Evolutionary conservation across 2,113 vertebrate species (phyloP), one percentile per base, ranked within the genome.

Genomic region (Puntigrus tetrazona): DNA sequence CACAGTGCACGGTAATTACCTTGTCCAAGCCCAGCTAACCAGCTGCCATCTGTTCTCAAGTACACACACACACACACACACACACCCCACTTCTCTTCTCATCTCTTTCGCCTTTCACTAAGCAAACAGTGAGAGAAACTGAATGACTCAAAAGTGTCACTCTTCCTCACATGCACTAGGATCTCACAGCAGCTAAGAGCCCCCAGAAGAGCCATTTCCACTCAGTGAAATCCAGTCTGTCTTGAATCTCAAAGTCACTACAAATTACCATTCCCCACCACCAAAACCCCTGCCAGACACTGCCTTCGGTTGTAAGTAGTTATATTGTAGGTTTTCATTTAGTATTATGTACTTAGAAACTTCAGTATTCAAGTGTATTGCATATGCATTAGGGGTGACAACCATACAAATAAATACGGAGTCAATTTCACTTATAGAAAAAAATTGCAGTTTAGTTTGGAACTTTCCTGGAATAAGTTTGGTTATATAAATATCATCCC

Each of bases 1-100:
- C 88, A 91, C 87, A 84, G 89, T 89, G 91, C 91, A 91, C 89
- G 47, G 92, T 93, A 94, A 94, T 94, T 94, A 94, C 92, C 89
- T 91, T 88, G 90, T 87, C 31, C 88, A 91, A 87, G 88, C 91
- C 91, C 91, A 89, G 91, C 90, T 91, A 90, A 92, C 91, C 92
- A 93, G 92, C 92, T 93, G 94, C 93, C 92, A 93, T 93, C 93
- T 93, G 93, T 85, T 89, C 91, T 81, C 55, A 79, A 85, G 79
- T 47, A 73, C 82, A 82, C 45, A 36, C 88, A 90, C 85, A 85
- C 87, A 16, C 47, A 50, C 47, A 73, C 82, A 76, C 82, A 82
- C 83, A 82, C 31, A 72, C 52, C 34, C 34, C 83, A 87, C 70
- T 82, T 85, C 84, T 90, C 86, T 89, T 90, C 82, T 75, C 73